Base-by-base conservation (phyloP, 1,140 invertebrate species). In the Drosophila triauraria region DNA sequence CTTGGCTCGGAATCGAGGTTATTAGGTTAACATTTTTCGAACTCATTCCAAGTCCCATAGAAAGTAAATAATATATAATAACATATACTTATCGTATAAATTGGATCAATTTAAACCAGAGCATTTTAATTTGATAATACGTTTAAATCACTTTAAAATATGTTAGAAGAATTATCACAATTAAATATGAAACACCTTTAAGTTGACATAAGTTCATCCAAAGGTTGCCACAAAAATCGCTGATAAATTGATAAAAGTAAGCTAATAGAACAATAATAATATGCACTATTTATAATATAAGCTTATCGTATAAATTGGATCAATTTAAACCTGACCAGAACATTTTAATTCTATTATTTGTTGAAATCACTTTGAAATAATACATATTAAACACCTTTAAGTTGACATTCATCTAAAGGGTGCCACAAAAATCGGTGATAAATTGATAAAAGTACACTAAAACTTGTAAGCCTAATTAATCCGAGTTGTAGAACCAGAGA, bases 11-110 rank as follows among this genome's bases (percentile, higher is more conserved):
- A 74, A 84, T 74, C 38, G 78, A 60, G 84, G 80, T 80, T 77
- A 83, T 63, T 77, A 42, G 83, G 80, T 87, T 79, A 82, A 40
- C 40, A 46, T 56, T 78, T 80, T 63, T 42, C 27, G 25, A 35
- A 58, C 64, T 44, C 35, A 71, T 43, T 42, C 17, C 9, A 27
- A 32, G 9, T 9, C 5, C 3, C n/a, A 56, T 40, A 40, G n/a
- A 56, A 54, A 13, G 4, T 38, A 8, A 23, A 13, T 7, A 10
- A 23, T 23, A 15, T 8, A 5, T 38, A 23, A 23, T n/a, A 10
- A 38, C 5, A 38, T 13, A 38, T 38, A 10, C 12, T 38, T 4
- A 38, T 13, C 12, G 3, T 13, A 38, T 5, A 13, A 38, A 5
- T 35, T 35, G 2, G 32, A 35, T 13, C 12, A 13, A 4, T 38